Evolutionary conservation across 92 coral and sea anemone species (phyloP).

Genomic region (Montipora capitata): DNA sequence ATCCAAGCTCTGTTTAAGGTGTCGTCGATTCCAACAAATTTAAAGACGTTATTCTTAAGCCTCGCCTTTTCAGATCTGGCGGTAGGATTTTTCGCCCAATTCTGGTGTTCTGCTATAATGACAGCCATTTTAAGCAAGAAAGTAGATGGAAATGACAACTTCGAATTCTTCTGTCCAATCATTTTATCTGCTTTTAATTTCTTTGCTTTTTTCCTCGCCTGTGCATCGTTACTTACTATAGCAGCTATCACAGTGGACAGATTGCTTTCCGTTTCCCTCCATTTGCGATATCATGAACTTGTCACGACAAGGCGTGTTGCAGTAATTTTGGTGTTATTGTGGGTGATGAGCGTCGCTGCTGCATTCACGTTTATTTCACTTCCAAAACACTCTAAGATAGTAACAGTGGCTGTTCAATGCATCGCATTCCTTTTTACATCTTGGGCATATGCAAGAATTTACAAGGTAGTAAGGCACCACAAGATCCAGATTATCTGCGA

Average conservation of each 20-base stretch:
- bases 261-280: not conserved
- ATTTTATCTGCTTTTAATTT: not conserved
- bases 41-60: no score
- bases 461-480: not conserved
- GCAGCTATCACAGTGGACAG: not conserved
- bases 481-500: not conserved
- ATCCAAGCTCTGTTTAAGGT: no score
- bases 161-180: not conserved
- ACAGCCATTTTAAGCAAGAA: not conserved
- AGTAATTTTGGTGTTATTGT: not conserved
- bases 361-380: not conserved
- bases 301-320: not conserved
- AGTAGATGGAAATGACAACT: not conserved
- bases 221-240: not conserved
- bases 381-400: not conserved
- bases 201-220: not conserved
- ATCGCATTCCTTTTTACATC: not conserved
- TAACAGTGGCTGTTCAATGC: not conserved
- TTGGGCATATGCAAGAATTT: not conserved
- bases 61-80: no score
- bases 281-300: constrained; percentile 8
- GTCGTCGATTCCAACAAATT: not conserved
- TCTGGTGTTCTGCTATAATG: no score
- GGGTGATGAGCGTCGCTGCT: not conserved
- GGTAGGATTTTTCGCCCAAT: no score